A percentile compares a stretch with the other conserved stretches of the same genome.
phyloP scores from a whole-genome alignment of 2,113 vertebrate species.

The Gnathonemus echidnorhynchus region DNA sequence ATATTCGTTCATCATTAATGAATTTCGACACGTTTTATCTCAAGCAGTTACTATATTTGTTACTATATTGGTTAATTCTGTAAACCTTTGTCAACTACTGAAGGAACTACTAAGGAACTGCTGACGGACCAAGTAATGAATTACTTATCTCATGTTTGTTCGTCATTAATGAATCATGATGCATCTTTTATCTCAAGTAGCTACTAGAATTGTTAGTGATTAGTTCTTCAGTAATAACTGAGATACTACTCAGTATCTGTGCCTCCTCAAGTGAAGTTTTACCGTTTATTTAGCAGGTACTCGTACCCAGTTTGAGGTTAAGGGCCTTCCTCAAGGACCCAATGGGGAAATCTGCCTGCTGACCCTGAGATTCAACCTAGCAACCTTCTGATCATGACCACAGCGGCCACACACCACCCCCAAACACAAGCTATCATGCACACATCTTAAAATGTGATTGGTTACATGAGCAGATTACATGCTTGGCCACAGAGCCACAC shows the following conservation, averaged over 20 bases:
- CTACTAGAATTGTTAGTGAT: not conserved
- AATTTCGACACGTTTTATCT: too few species aligned
- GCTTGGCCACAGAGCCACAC: not conserved
- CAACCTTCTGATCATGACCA: not conserved
- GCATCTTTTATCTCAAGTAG: not conserved
- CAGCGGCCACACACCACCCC: not conserved
- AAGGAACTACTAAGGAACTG: too few species aligned
- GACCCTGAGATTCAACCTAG: not conserved
- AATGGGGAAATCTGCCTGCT: not conserved
- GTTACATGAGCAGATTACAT: not conserved
- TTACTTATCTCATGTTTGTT: not conserved
- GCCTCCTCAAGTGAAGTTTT: not conserved
- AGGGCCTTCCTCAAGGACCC: not conserved
- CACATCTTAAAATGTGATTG: not conserved
- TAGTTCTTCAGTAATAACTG: too few species aligned
- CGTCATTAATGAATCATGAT: not conserved
- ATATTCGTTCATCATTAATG: too few species aligned
- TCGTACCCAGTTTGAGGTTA: not conserved
- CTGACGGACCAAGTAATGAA: too few species aligned
- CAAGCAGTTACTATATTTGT: too few species aligned
- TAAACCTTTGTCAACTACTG: too few species aligned
- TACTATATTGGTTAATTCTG: too few species aligned
- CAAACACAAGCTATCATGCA: not conserved
- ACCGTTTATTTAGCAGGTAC: not conserved
- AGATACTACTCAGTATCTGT: not conserved